Conservation (phyloP, 2,797 vertebrate genomes). For the Tragelaphus oryx region DNA sequence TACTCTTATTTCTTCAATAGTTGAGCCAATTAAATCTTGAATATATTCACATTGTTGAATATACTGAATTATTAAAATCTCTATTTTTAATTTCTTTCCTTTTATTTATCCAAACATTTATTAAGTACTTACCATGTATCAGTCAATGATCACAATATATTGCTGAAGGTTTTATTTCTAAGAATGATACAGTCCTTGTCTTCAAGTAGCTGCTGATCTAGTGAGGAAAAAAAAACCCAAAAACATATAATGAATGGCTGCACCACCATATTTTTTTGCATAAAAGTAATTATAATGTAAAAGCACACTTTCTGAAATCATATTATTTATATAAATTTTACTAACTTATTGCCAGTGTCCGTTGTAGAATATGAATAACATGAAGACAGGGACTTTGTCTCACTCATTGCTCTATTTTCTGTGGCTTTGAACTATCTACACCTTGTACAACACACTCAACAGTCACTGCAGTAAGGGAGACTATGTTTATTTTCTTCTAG, state of each 20-base stretch:
- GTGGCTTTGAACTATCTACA: neutral
- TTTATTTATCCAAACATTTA: neutral
- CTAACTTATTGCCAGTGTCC: neutral
- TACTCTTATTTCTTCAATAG: neutral
- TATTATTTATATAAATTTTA: neutral
- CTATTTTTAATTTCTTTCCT: neutral
- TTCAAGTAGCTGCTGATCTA: neutral
- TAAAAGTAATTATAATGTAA: neutral
- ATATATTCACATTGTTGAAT: neutral
- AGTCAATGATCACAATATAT: neutral
- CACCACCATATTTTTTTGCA: neutral
- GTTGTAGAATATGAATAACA: neutral
- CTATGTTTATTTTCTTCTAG: neutral
- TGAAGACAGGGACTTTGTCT: neutral
- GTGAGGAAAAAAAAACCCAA: neutral
- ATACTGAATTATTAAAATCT: neutral
- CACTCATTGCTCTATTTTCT: neutral
- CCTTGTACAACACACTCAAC: neutral
- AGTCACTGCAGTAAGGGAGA: neutral
- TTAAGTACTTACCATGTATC: neutral
- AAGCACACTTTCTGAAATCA: neutral
- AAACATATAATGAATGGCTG: neutral
- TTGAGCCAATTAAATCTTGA: neutral
- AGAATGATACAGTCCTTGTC: neutral
- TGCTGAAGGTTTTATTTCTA: neutral